A percentile compares a stretch with the other conserved stretches of the same genome.
These are phyloP conservation scores for Ammospiza maritima DNA, from an alignment of 2,797 vertebrate species.

Conservation along the genomic window DNA sequence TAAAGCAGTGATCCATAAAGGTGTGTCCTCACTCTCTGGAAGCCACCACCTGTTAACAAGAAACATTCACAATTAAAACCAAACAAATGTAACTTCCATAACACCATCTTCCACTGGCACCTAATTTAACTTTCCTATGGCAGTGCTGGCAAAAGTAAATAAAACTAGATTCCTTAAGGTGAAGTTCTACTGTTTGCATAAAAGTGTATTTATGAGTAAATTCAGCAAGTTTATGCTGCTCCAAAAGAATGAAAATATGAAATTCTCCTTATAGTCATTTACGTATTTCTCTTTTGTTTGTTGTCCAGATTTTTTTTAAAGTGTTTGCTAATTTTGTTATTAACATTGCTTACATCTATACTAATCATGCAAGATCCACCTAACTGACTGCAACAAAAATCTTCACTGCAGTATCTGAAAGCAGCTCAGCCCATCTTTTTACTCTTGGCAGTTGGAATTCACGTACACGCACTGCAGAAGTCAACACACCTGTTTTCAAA, in stretches of 20 bases:
- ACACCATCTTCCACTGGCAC: neutral
- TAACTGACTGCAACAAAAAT: neutral
- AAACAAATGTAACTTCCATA: neutral
- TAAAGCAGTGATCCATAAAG: conserved; percentile 95
- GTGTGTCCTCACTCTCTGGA: conserved; percentile 94
- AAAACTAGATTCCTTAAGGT: neutral
- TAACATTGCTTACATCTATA: neutral
- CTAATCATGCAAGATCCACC: neutral
- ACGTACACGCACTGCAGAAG: neutral
- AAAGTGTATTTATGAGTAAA: neutral
- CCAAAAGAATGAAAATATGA: neutral
- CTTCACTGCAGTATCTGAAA: neutral
- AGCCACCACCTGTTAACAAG: conserved; percentile 87
- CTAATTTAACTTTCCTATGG: neutral
- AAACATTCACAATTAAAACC: neutral
- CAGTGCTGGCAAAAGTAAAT: neutral
- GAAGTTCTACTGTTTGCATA: neutral
- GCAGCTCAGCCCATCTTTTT: neutral
- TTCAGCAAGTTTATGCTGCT: neutral
- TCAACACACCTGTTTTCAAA: conserved; percentile 89
- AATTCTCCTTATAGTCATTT: neutral
- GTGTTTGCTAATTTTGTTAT: neutral
- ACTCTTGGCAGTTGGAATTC: neutral
- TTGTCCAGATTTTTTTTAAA: neutral
- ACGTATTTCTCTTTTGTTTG: neutral